Conservation (phyloP, 2,888 invertebrate genomes). For the Drosophila paramelanica region DNA sequence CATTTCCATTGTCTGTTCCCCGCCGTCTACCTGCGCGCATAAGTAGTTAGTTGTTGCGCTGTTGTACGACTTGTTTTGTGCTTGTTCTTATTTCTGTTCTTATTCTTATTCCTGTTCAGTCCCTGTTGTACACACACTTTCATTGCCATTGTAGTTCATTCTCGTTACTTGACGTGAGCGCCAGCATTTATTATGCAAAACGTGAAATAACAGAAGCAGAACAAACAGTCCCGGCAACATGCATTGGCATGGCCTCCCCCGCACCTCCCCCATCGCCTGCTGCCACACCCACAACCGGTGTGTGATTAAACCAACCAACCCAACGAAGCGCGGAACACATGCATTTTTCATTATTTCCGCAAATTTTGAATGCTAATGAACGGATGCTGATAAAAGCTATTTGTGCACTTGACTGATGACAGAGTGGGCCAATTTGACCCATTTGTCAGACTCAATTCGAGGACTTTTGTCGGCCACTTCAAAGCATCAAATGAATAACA, state of each 20-base stretch:
- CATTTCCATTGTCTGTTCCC: conserved; percentile 42
- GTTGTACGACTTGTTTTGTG: conserved; percentile 56
- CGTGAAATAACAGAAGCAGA: conserved; percentile 61
- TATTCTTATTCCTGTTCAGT: conserved; percentile 14
- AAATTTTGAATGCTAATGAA: conserved; percentile 49
- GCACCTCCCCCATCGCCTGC: background rate
- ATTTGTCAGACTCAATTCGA: conserved; percentile 24
- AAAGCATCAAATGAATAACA: conserved; percentile 57
- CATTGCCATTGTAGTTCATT: conserved; percentile 40
- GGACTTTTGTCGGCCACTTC: conserved; percentile 16
- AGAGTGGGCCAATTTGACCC: conserved; percentile 25
- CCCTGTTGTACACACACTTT: conserved; percentile 37
- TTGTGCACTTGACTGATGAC: conserved; percentile 25
- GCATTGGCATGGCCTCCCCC: conserved; percentile 5
- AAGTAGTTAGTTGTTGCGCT: conserved; percentile 62
- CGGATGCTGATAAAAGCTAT: conserved; percentile 41
- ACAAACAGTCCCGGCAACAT: conserved; percentile 30
- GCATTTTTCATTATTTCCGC: conserved; percentile 62
- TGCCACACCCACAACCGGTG: conserved; percentile 4
- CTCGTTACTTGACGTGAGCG: conserved; percentile 41
- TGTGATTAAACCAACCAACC: conserved; percentile 43
- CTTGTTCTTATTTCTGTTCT: conserved; percentile 7
- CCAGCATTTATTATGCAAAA: conserved; percentile 76
- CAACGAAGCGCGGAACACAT: conserved; percentile 28
- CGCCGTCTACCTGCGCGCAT: conserved; percentile 59